Percentiles rank a stretch among this genome's conserved stretches.
These are phyloP conservation scores for Diadema setosum DNA, from an alignment of 35 echinoderm and acorn worm species.

Conservation along the genomic window DNA sequence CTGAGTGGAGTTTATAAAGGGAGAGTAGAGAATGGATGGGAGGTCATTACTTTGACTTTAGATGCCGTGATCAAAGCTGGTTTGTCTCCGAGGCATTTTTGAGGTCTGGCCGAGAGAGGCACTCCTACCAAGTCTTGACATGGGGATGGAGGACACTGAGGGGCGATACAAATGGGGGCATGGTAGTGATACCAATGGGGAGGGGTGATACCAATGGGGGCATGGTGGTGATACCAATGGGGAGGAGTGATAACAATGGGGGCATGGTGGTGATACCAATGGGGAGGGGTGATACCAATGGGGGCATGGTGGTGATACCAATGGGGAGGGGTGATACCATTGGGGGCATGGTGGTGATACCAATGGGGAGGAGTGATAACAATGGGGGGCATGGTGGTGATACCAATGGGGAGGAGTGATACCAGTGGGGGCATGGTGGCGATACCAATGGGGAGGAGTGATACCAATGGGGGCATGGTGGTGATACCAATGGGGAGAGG, in stretches of 20 bases:
- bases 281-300: neutral
- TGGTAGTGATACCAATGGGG: neutral
- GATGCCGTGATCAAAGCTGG: constrained; percentile 15
- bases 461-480: neutral
- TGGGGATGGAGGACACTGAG: constrained; percentile 48
- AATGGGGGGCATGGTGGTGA: neutral
- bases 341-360: neutral
- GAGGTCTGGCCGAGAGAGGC: constrained; percentile 60
- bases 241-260: neutral
- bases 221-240: neutral
- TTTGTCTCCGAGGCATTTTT: constrained; percentile 44
- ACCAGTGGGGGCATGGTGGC: neutral
- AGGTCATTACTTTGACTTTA: neutral
- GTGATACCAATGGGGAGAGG: neutral
- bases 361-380: neutral
- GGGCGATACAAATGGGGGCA: too few relatives aligned
- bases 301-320: neutral
- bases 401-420: neutral
- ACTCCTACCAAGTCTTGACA: constrained; percentile 50
- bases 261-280: neutral
- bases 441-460: neutral
- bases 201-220: too few relatives aligned
- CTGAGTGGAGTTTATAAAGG: too few relatives aligned
- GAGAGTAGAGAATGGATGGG: too few relatives aligned
- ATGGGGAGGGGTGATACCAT: neutral